phyloP scores from a whole-genome alignment of 2,888 invertebrate species.

The Ennomos erosarius region DNA sequence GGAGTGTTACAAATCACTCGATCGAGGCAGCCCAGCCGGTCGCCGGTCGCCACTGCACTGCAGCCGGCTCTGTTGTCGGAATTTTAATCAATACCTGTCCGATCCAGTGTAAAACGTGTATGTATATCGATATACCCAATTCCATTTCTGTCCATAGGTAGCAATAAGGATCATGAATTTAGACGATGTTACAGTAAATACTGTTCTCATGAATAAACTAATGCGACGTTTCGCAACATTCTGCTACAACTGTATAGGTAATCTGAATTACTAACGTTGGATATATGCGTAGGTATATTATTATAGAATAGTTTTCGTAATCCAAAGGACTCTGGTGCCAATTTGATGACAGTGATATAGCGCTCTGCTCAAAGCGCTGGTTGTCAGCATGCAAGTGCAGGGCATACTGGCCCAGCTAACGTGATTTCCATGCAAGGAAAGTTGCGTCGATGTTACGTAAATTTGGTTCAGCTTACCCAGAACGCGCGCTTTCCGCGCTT shows the following conservation, averaged over 20 bases:
- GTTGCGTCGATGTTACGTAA: slow-evolving; percentile 64
- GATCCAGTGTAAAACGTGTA: slow-evolving; percentile 36
- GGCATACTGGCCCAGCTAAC: background rate
- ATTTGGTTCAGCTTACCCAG: slow-evolving; percentile 63
- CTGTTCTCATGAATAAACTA: slow-evolving; percentile 22
- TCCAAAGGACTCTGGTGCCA: background rate
- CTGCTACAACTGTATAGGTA: slow-evolving; percentile 13
- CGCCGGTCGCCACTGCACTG: slow-evolving; percentile 21
- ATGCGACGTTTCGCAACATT: slow-evolving; percentile 21
- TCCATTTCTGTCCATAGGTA: slow-evolving; percentile 60
- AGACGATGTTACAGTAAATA: slow-evolving; percentile 36
- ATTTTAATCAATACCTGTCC: slow-evolving; percentile 55
- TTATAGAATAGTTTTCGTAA: slow-evolving; percentile 12
- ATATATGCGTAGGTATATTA: background rate
- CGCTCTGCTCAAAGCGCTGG: background rate
- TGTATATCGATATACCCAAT: slow-evolving; percentile 44
- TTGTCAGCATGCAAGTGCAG: background rate
- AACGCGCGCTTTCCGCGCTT: slow-evolving; percentile 63
- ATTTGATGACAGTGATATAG: too few species aligned
- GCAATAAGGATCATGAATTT: slow-evolving; percentile 56
- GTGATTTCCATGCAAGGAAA: slow-evolving; percentile 61
- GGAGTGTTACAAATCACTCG: slow-evolving; percentile 26
- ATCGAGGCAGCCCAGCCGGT: slow-evolving; percentile 16
- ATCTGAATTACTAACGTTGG: slow-evolving; percentile 9
- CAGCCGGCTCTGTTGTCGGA: slow-evolving; percentile 42